Evolutionary conservation across 1,140 invertebrate species (phyloP), one percentile per base, ranked within the genome.

Genomic region (Luehdorfia chinensis): DNA sequence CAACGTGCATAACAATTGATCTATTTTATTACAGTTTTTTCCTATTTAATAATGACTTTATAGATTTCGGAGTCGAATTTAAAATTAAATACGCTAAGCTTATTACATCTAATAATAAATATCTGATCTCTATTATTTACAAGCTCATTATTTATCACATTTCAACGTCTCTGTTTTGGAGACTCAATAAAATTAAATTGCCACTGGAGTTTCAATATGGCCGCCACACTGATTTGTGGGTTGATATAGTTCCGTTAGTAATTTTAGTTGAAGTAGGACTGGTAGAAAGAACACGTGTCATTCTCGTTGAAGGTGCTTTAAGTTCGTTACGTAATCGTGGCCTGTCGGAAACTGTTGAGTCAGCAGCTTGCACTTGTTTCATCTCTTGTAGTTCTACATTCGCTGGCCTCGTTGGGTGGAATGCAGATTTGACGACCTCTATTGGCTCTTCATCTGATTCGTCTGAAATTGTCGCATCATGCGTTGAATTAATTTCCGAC

Each of bases 351-450:
- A 90, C 89, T 0, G 91, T 90, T 1, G 90, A 91, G 43, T 91
- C 91, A 0, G 90, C 89, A 2, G 75, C 88, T 66, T 81, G 88
- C 1, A 87, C 83, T 53, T 85, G 81, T 54, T 84, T 85, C 71
- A 86, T 80, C 50, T 86, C 83, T 39, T 80, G 80, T 5, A 87
- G 59, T 51, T 87, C 84, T 5, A 87, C 62, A 31, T 84, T 87
- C 30, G 84, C 84, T 11, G 87, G 87, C 47, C 77, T 78, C n/a
- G 88, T 87, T 1, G 89, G 88, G 58, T 90, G 89, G 74, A 93
- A 94, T 18, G 93, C 93, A 11, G 92, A 94, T 67, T 93, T 92
- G 0, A 93, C 90, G 27, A 94, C 93, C 50, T 94, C 93, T 50
- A 92, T 92, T 31, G 89, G 89, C 61, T 92, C 91, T 45, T 92